phyloP scores from a whole-genome alignment of 92 coral and sea anemone species.

The Phymanthus crucifer region DNA sequence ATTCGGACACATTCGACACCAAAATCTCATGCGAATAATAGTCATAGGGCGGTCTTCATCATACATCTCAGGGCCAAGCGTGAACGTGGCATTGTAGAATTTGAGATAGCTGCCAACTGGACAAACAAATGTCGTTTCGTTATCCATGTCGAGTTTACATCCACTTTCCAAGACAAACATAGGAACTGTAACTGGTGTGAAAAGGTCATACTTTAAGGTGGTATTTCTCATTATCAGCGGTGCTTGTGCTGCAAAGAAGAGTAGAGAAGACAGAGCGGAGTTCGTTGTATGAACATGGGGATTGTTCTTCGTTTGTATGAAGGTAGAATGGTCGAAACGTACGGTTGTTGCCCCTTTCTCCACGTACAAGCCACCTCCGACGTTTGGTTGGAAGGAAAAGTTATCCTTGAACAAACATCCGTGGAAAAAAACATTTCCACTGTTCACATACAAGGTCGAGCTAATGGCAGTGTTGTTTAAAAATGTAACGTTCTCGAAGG shows the following conservation, averaged over 20 bases:
- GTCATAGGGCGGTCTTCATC: slow-evolving; percentile 18
- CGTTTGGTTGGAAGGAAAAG: slow-evolving; percentile 11
- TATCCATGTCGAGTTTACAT: slow-evolving; percentile 28
- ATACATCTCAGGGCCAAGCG: slow-evolving; percentile 4
- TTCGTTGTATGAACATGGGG: background rate
- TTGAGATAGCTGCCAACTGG: slow-evolving; percentile 48
- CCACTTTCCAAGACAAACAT: slow-evolving; percentile 29
- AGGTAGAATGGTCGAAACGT: background rate
- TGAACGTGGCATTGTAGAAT: slow-evolving; percentile 20
- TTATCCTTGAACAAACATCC: slow-evolving; percentile 57
- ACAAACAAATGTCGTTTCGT: slow-evolving; percentile 23
- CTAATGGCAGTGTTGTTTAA: slow-evolving; percentile 11
- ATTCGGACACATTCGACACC: slow-evolving; percentile 52
- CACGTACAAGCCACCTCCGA: background rate
- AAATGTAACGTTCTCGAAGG: slow-evolving; percentile 15
- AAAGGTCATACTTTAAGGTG: background rate
- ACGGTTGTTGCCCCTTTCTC: slow-evolving; percentile 18
- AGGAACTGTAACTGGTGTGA: background rate
- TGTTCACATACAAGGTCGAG: slow-evolving; percentile 10
- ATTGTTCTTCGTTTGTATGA: background rate
- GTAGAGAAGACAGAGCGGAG: background rate
- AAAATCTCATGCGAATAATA: slow-evolving; percentile 36
- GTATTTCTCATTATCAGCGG: slow-evolving; percentile 1
- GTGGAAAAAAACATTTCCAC: slow-evolving; percentile 29
- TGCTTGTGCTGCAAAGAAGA: slow-evolving; percentile 1